Conservation (phyloP, 2,888 invertebrate genomes). For the Leptinotarsa haldemani region DNA sequence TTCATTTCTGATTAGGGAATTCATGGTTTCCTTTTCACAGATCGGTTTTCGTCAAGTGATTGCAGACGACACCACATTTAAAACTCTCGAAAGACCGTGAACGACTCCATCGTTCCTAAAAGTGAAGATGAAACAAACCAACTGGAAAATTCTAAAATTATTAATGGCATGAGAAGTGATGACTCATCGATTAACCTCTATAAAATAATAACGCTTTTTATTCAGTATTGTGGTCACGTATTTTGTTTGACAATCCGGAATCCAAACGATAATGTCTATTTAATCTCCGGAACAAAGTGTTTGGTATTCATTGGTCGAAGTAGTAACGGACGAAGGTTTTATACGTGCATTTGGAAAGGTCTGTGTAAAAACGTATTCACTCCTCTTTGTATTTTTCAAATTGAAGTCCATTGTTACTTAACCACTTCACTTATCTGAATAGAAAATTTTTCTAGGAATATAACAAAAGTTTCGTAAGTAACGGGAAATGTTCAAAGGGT, state of each 20-base stretch:
- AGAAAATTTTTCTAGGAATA: too few species aligned
- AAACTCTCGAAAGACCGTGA: neutral
- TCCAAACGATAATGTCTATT: slow-evolving; percentile 32
- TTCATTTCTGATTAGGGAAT: too few species aligned
- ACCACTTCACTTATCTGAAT: too few species aligned
- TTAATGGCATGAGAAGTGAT: neutral
- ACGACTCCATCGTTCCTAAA: neutral
- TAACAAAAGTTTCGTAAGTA: too few species aligned
- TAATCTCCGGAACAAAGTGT: slow-evolving; percentile 34
- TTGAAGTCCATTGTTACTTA: neutral
- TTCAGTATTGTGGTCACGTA: slow-evolving; percentile 29
- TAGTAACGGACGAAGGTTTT: slow-evolving; percentile 35
- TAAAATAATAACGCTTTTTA: neutral
- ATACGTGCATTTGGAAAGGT: slow-evolving; percentile 3
- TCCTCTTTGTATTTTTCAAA: neutral
- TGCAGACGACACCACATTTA: neutral
- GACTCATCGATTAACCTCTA: slow-evolving; percentile 10
- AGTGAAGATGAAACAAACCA: neutral
- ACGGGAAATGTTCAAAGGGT: too few species aligned
- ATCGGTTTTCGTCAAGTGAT: too few species aligned
- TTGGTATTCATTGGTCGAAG: slow-evolving; percentile 37
- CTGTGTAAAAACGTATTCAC: neutral
- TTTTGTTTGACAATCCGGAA: slow-evolving; percentile 32
- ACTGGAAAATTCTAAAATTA: neutral
- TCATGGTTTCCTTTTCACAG: too few species aligned